phyloP scores from a whole-genome alignment of 2,797 vertebrate genomes.

The Galagoides demidoff region DNA sequence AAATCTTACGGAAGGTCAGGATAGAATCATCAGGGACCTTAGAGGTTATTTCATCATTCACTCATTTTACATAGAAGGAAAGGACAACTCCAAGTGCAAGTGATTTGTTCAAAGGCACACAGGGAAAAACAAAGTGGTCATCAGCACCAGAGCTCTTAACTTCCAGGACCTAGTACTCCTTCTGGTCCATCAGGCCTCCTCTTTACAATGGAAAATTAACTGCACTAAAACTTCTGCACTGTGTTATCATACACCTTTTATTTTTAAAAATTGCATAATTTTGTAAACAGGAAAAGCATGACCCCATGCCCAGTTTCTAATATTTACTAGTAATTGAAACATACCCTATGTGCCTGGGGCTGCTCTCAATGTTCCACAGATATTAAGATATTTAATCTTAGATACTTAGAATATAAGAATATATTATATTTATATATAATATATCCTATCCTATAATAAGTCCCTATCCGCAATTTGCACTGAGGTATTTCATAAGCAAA shows the following conservation, averaged over 20 bases:
- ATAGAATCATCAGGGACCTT: not conserved
- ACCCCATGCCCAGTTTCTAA: not conserved
- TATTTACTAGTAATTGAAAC: not conserved
- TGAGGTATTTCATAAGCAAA: not conserved
- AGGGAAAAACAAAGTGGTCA: not conserved
- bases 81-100: not conserved
- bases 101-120: not conserved
- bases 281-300: not conserved
- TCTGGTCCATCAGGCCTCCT: not conserved
- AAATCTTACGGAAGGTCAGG: not conserved
- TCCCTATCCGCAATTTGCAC: not conserved
- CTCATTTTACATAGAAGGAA: not conserved
- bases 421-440: too few relatives aligned
- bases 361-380: not conserved
- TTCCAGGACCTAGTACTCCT: not conserved
- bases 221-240: not conserved
- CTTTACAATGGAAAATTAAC: not conserved
- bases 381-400: not conserved
- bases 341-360: not conserved
- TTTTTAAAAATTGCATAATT: not conserved
- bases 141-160: not conserved
- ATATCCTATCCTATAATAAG: too few relatives aligned
- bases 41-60: not conserved
- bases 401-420: not conserved
- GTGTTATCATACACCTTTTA: not conserved